phyloP scores from a whole-genome alignment of 2,797 vertebrate species.

The Rousettus madagascariensis region DNA sequence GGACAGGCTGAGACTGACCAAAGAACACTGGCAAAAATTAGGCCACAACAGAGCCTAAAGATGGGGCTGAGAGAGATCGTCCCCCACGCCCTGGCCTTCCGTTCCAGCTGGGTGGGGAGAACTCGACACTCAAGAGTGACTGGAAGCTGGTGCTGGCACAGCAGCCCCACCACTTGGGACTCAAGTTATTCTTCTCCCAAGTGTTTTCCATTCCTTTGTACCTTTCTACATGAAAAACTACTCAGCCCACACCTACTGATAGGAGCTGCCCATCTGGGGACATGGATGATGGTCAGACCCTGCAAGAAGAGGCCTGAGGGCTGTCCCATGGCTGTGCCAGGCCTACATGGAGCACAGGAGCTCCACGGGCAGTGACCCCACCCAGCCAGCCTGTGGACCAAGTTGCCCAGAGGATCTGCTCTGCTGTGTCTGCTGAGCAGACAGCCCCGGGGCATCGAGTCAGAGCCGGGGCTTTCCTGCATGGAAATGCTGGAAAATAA shows the following conservation, averaged over 20 bases:
- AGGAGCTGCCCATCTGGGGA: not conserved
- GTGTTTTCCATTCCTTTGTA: not conserved
- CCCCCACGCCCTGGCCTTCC: rapidly evolving
- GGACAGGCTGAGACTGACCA: not conserved
- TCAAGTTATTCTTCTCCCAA: not conserved
- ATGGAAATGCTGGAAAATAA: not conserved
- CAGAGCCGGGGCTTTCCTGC: not conserved
- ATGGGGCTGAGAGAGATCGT: not conserved
- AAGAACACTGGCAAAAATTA: not conserved
- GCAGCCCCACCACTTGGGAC: not conserved
- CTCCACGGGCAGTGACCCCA: too few species aligned
- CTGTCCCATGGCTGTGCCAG: not conserved
- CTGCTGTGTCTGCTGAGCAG: not conserved
- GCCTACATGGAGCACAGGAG: not conserved
- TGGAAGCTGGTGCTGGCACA: rapidly evolving
- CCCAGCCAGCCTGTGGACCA: not conserved
- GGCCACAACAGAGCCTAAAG: not conserved
- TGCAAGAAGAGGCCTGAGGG: not conserved
- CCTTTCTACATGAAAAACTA: not conserved
- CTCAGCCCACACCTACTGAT: not conserved
- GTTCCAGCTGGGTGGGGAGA: not conserved
- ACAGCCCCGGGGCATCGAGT: not conserved
- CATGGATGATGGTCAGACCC: not conserved
- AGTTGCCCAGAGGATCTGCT: not conserved
- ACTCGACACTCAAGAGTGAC: not conserved